A percentile compares a stretch with the other conserved stretches of the same genome.
Conservation (phyloP, 1,140 invertebrate genomes). For the Drosophila kohkoa region DNA sequence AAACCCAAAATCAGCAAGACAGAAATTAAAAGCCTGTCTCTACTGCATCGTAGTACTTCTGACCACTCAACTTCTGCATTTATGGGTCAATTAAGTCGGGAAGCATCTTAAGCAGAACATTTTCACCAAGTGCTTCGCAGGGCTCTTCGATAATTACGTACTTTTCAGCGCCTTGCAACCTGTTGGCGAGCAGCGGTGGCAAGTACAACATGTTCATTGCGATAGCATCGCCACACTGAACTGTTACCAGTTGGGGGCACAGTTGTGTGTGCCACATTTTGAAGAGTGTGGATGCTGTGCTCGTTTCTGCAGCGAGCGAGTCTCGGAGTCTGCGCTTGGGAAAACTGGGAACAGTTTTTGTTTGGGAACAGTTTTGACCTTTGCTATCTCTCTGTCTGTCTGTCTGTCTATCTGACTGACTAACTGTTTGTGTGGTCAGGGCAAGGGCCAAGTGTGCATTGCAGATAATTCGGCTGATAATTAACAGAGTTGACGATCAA, state of each 20-base stretch:
- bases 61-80: constrained; percentile 21
- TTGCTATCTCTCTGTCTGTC: neutral
- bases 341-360: constrained; percentile 19
- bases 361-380: neutral
- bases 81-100: constrained; percentile 41
- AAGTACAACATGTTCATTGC: constrained; percentile 14
- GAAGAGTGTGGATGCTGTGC: constrained; percentile 65
- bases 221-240: constrained; percentile 16
- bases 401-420: constrained; percentile 27
- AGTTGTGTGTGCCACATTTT: neutral
- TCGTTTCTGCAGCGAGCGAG: constrained; percentile 21
- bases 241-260: neutral
- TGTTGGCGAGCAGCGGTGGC: constrained; percentile 9
- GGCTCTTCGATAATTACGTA: constrained; percentile 11
- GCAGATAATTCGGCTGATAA: constrained; percentile 42
- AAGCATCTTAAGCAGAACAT: neutral
- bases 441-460: constrained; percentile 24
- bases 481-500: constrained; percentile 42
- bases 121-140: neutral
- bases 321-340: constrained; percentile 7
- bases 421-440: constrained; percentile 39
- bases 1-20: constrained; percentile 3
- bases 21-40: constrained; percentile 16
- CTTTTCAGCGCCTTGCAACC: constrained; percentile 6
- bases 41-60: neutral